These are phyloP conservation scores for Thamnophis sirtalis DNA, from an alignment of 2,113 vertebrate species.

Conservation along the genomic window DNA sequence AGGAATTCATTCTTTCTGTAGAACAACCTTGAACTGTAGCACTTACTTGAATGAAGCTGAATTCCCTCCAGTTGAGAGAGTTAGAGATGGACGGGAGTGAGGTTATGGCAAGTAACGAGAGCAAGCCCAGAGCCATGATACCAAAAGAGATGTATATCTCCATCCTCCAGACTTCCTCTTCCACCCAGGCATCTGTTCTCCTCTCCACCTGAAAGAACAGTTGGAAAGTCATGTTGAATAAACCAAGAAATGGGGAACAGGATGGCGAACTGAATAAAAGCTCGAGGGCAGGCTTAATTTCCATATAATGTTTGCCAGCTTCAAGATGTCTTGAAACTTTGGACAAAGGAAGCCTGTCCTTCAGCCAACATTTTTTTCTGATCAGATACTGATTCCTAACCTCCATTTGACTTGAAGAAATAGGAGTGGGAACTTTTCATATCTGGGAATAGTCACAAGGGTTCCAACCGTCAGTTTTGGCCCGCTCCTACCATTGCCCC, in stretches of 20 bases:
- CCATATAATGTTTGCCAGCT: background rate
- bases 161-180: conserved; percentile 91
- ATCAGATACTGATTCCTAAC: background rate
- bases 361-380: background rate
- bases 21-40: background rate
- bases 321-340: background rate
- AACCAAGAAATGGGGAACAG: background rate
- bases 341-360: background rate
- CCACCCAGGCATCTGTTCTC: conserved; percentile 77
- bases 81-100: conserved; percentile 90
- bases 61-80: conserved; percentile 93
- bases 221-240: background rate
- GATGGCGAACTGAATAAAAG: background rate
- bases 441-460: background rate
- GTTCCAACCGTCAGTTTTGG: background rate
- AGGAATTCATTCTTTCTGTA: background rate
- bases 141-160: conserved; percentile 91
- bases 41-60: conserved; percentile 91
- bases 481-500: background rate
- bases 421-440: background rate
- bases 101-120: conserved; percentile 87
- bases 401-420: background rate
- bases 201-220: conserved; percentile 74
- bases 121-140: conserved; percentile 86
- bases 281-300: background rate